Base-by-base conservation (phyloP, 2,113 vertebrate species). In the Alligator mississippiensis region DNA sequence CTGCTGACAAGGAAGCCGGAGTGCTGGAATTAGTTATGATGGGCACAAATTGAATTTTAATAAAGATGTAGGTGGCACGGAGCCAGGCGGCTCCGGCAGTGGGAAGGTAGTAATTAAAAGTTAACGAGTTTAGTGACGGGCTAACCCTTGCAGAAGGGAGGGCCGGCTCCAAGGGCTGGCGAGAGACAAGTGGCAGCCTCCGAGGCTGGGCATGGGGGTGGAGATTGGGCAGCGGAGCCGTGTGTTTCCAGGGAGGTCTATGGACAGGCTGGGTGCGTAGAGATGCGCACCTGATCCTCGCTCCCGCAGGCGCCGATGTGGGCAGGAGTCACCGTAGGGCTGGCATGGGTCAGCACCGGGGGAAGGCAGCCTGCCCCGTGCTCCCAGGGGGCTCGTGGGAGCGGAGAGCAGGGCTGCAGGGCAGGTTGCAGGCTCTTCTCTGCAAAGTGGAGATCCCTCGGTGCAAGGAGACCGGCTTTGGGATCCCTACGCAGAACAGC, bases 101-200 rank as follows among this genome's bases (percentile, higher is more conserved):
- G 96, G 97, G 96, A 97, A 97, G 97, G 96, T 94, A 93, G 96
- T 98, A 98, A 98, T 98, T 98, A 98, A 98, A 98, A 98, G 97
- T 98, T 98, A 98, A 98, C 92, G 96, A 98, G 97, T 98, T 98
- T 97, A 98, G 98, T 97, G 97, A 97, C 89, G 88, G 95, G 81
- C 55, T 82, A 90, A 94, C 96, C 98, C 96, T 95, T 66, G 54
- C 96, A 88, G 90, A 96, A 96, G 47, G 86, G 68, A 77, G 72
- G 82, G 58, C 84, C 74, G 72, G 82, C 66, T 80, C 61, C 77
- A 91, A 34, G 91, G 95, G 70, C 84, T 5, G 0, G 70, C 89
- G 92, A 90, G 17, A 87, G 27, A 64, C 79, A 2, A 47, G 47
- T 47, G 77, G 77, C 76, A 61, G 85, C 83, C 3, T 59, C 47